Conservation (phyloP, 2,797 vertebrate genomes). For the Notoglanidium macrostoma region DNA sequence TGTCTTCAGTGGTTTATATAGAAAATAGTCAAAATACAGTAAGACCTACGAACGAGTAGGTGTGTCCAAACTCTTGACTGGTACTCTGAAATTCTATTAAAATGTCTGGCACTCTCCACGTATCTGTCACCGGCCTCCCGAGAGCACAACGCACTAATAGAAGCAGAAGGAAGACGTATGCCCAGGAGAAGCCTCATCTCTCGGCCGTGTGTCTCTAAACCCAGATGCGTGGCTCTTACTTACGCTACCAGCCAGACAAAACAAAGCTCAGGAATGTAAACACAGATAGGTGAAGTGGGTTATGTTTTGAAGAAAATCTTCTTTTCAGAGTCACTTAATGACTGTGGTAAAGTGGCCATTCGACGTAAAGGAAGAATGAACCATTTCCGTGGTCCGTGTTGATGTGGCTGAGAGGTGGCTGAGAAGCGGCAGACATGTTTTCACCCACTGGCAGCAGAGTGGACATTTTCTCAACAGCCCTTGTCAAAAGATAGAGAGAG, state of each 20-base stretch:
- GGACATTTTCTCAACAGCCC: constrained; percentile 82
- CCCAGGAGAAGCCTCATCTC: constrained; percentile 71
- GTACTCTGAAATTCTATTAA: constrained; percentile 82
- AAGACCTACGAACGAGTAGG: too few species aligned
- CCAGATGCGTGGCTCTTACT: constrained; percentile 44
- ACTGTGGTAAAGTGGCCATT: constrained; percentile 22
- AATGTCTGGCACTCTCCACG: constrained; percentile 78
- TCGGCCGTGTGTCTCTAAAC: constrained; percentile 39
- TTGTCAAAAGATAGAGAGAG: constrained; percentile 67
- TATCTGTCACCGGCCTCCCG: constrained; percentile 84
- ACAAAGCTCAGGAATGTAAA: constrained; percentile 53
- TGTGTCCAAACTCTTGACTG: too few species aligned
- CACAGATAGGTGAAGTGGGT: constrained; percentile 33
- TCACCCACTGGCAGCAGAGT: constrained; percentile 66
- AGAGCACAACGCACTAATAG: constrained; percentile 78
- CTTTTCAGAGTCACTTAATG: constrained; percentile 49
- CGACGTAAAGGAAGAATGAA: constrained; percentile 37
- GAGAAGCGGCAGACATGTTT: constrained; percentile 37
- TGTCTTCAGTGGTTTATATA: too few species aligned
- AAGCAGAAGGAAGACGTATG: constrained; percentile 77
- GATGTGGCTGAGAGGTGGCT: constrained; percentile 32
- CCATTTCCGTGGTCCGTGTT: constrained; percentile 23
- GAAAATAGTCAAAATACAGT: too few species aligned
- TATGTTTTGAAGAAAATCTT: constrained; percentile 23
- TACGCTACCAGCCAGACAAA: constrained; percentile 45